Evolutionary conservation across 1,140 invertebrate species (phyloP).

Genomic region (Phortica variegata): DNA sequence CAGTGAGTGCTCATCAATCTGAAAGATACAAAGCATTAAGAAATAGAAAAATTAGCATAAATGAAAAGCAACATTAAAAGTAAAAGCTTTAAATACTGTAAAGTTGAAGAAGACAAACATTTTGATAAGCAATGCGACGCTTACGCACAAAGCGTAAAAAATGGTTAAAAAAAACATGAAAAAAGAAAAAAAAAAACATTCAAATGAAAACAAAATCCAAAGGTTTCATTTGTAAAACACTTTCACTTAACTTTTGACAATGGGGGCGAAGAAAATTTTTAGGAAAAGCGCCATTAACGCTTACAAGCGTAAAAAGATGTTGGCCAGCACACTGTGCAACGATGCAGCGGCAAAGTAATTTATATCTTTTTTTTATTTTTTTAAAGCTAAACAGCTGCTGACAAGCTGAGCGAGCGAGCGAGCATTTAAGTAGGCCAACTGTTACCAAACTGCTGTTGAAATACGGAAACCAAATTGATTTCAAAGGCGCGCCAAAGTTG

Average conservation of each 20-base stretch:
- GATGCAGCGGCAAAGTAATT: too few relatives aligned
- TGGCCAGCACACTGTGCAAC: too few relatives aligned
- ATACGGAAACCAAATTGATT: too few relatives aligned
- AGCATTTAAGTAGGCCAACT: too few relatives aligned
- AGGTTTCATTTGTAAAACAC: constrained; percentile 28
- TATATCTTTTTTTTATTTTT: neutral
- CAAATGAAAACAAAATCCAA: constrained; percentile 9
- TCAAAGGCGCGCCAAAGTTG: too few relatives aligned
- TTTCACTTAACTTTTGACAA: constrained; percentile 32
- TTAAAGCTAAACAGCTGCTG: too few relatives aligned
- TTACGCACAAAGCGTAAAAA: constrained; percentile 47
- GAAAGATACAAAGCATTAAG: constrained; percentile 12
- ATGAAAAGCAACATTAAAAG: too few relatives aligned
- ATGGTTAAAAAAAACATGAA: constrained; percentile 8
- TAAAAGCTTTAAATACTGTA: neutral
- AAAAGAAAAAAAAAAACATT: neutral
- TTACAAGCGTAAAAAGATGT: too few relatives aligned
- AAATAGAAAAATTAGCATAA: constrained; percentile 4
- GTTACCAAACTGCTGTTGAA: too few relatives aligned
- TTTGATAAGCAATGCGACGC: constrained; percentile 36
- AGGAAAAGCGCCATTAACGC: constrained; percentile 30
- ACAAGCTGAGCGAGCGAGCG: too few relatives aligned
- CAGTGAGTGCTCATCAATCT: constrained; percentile 49
- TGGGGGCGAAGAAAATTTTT: constrained; percentile 42
- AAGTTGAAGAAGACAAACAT: too few relatives aligned